Evolutionary conservation across 2,888 invertebrate species (phyloP).

Genomic region (Brassicogethes aeneus): DNA sequence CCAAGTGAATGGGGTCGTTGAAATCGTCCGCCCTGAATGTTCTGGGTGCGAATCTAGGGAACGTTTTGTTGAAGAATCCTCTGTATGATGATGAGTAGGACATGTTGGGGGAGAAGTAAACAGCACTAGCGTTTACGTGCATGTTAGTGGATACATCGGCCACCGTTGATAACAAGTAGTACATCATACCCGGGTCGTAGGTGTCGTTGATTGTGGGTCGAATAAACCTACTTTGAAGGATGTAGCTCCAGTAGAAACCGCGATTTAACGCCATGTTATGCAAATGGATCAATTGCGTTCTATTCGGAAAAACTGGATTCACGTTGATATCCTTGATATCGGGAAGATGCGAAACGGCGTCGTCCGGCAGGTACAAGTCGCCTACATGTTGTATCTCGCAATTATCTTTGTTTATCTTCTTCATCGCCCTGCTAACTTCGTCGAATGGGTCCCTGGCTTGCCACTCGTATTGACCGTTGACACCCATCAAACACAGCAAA

Average conservation of each 20-base stretch:
- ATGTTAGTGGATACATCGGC: constrained; percentile 93
- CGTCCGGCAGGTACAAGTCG: constrained; percentile 75
- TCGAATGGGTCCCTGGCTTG: constrained; percentile 85
- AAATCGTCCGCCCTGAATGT: constrained; percentile 88
- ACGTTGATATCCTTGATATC: constrained; percentile 91
- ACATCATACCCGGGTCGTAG: constrained; percentile 97
- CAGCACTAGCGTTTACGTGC: constrained; percentile 83
- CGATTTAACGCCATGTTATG: constrained; percentile 95
- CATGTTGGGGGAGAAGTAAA: constrained; percentile 90
- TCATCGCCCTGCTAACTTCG: constrained; percentile 74
- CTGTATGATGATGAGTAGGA: constrained; percentile 91
- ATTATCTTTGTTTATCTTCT: constrained; percentile 77
- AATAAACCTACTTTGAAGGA: constrained; percentile 81
- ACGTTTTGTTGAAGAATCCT: constrained; percentile 93
- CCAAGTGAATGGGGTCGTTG: constrained; percentile 91
- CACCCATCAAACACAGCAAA: constrained; percentile 26
- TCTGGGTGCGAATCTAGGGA: constrained; percentile 85
- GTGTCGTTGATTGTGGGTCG: constrained; percentile 85
- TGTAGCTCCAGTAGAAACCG: constrained; percentile 94
- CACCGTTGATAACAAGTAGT: constrained; percentile 88
- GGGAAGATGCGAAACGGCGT: constrained; percentile 83
- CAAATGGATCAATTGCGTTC: constrained; percentile 84
- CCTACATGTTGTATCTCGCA: constrained; percentile 80
- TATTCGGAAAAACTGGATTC: constrained; percentile 89
- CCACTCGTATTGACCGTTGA: constrained; percentile 85